These are phyloP conservation scores for Strigamia crassipes DNA, from an alignment of 2,888 invertebrate genomes.

Conservation along the genomic window DNA sequence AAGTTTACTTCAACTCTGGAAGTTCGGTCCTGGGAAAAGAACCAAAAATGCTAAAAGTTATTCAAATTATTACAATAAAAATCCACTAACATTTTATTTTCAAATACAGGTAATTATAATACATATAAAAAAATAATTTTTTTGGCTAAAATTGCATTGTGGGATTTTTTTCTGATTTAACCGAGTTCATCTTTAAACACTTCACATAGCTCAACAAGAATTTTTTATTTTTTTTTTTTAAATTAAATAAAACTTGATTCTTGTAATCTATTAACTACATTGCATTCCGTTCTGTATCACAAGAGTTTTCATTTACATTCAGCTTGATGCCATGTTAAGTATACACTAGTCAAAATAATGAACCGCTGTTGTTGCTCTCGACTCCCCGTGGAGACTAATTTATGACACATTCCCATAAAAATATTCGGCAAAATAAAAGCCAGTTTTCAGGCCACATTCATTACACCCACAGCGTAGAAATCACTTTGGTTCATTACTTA, in stretches of 20 bases:
- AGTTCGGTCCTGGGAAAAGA: no score
- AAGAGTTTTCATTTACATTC: background rate
- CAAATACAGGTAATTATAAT: no score
- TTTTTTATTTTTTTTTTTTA: background rate
- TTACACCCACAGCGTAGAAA: background rate
- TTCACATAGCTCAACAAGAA: no score
- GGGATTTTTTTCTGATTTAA: no score
- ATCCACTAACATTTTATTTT: no score
- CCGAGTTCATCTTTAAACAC: no score
- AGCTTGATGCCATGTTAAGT: background rate
- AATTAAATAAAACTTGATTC: background rate
- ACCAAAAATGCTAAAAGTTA: no score
- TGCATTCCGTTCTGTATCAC: background rate
- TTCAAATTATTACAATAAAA: no score
- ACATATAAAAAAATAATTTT: no score
- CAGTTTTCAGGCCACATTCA: background rate
- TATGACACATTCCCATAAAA: background rate
- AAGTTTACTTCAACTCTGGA: no score
- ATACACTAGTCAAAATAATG: background rate
- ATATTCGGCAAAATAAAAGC: background rate
- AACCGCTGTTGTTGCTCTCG: background rate
- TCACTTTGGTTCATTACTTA: no score
- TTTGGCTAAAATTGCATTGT: no score
- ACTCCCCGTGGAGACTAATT: background rate
- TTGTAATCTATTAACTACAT: background rate